Conservation (phyloP, 2,113 vertebrate genomes). For the Melanerpes aurifrons region DNA sequence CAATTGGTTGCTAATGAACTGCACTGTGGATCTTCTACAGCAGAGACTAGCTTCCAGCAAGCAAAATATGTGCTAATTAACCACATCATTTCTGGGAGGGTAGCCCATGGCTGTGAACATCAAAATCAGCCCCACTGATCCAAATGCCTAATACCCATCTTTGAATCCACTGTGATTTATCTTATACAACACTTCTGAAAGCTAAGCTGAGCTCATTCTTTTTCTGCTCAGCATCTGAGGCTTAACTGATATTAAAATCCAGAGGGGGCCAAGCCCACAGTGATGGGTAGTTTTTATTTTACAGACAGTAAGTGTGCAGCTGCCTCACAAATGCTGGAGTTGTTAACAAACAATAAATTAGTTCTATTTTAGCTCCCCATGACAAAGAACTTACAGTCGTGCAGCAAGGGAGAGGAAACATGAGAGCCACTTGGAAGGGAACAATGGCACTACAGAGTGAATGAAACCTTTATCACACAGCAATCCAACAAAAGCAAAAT, state of each 20-base stretch:
- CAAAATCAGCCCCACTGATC: background rate
- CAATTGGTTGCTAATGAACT: background rate
- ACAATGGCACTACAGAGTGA: slow-evolving; percentile 31
- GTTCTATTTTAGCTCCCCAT: slow-evolving; percentile 9
- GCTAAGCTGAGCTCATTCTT: background rate
- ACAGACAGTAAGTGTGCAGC: background rate
- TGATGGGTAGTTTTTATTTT: background rate
- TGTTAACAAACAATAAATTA: slow-evolving; percentile 29
- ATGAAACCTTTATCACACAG: background rate
- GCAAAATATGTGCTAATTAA: background rate
- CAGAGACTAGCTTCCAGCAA: background rate
- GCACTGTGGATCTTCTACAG: background rate
- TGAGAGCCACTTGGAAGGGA: slow-evolving; percentile 45
- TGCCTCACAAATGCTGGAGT: background rate
- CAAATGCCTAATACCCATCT: background rate
- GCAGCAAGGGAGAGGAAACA: background rate
- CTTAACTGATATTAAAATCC: background rate
- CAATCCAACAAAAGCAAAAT: background rate
- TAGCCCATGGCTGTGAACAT: background rate
- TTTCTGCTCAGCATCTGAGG: background rate
- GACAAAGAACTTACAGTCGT: background rate
- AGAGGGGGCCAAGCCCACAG: background rate
- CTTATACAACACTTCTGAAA: background rate
- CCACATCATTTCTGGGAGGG: background rate
- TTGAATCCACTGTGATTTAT: background rate